Conservation (phyloP, 2,888 invertebrate species). For the Agrilus cyanescens region DNA sequence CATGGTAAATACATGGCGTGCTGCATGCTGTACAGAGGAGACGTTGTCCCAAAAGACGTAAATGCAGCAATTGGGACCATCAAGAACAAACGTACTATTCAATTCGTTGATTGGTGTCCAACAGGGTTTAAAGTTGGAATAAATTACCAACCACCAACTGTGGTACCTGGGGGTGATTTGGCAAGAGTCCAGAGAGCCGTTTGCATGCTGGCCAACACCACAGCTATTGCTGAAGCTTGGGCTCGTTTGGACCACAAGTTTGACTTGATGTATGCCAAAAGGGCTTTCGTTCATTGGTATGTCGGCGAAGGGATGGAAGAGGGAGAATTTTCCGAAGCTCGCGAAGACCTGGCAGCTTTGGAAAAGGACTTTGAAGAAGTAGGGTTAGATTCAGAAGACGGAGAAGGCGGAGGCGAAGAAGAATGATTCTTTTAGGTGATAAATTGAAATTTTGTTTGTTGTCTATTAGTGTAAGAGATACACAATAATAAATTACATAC, state of each 20-base stretch:
- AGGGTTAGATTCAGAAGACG: constrained; percentile 47
- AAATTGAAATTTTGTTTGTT: too few relatives aligned
- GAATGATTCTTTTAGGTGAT: constrained; percentile 2
- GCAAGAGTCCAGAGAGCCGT: constrained; percentile 52
- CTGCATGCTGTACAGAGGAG: constrained; percentile 40
- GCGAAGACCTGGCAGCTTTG: constrained; percentile 59
- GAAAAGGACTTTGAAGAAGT: constrained; percentile 63
- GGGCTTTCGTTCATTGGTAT: constrained; percentile 66
- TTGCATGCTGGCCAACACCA: constrained; percentile 57
- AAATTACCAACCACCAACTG: constrained; percentile 40
- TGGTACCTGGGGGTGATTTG: constrained; percentile 40
- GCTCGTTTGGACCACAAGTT: constrained; percentile 55
- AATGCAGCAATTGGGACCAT: constrained; percentile 45
- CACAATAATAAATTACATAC: too few relatives aligned
- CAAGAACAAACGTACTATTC: constrained; percentile 42
- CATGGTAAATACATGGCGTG: constrained; percentile 46
- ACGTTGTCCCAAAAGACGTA: constrained; percentile 38
- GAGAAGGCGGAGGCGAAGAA: constrained; percentile 34
- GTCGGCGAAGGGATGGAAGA: constrained; percentile 71
- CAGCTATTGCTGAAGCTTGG: constrained; percentile 57
- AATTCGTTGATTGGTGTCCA: constrained; percentile 33
- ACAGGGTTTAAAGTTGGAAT: constrained; percentile 36
- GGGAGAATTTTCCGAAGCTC: constrained; percentile 66
- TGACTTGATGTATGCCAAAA: constrained; percentile 56
- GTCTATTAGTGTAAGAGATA: too few relatives aligned